Evolutionary conservation across 2,888 invertebrate species (phyloP).

Genomic region (Sinodicranocentrus sp.): DNA sequence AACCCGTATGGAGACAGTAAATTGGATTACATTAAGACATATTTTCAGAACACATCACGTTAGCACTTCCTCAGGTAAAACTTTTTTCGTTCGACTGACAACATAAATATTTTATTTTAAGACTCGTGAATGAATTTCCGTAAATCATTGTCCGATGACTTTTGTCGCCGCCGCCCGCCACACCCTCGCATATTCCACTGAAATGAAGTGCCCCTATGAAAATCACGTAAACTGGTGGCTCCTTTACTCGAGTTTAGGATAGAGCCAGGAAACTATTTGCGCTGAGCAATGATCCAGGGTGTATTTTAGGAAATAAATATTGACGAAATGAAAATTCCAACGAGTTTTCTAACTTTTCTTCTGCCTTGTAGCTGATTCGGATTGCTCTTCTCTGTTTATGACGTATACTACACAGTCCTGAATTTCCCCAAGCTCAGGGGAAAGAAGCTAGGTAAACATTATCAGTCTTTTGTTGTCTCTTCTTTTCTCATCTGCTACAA

Average conservation of each 20-base stretch:
- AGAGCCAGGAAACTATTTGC: no score
- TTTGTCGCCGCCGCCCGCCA: no score
- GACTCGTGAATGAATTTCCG: not conserved
- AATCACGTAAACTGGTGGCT: no score
- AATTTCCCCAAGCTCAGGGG: not conserved
- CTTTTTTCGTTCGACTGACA: no score
- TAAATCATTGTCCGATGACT: no score
- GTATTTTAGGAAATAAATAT: no score
- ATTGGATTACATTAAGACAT: slow-evolving; percentile 11
- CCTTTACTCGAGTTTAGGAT: no score
- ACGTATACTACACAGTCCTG: slow-evolving; percentile 12
- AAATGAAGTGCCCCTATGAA: no score
- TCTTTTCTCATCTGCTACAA: slow-evolving; percentile 31
- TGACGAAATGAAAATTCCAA: not conserved
- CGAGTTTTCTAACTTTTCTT: not conserved
- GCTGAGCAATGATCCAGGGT: no score
- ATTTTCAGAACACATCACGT: slow-evolving; percentile 1
- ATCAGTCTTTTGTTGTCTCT: slow-evolving; percentile 15
- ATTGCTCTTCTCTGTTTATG: not conserved
- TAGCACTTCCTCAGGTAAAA: not conserved
- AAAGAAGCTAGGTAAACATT: slow-evolving; percentile 37
- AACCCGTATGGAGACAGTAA: not conserved
- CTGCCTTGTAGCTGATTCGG: not conserved
- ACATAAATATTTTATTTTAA: not conserved
- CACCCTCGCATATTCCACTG: no score